Evolutionary conservation across 2,113 vertebrate species (phyloP), one percentile per base, ranked within the genome.

Genomic region (Hepsetus odoe): DNA sequence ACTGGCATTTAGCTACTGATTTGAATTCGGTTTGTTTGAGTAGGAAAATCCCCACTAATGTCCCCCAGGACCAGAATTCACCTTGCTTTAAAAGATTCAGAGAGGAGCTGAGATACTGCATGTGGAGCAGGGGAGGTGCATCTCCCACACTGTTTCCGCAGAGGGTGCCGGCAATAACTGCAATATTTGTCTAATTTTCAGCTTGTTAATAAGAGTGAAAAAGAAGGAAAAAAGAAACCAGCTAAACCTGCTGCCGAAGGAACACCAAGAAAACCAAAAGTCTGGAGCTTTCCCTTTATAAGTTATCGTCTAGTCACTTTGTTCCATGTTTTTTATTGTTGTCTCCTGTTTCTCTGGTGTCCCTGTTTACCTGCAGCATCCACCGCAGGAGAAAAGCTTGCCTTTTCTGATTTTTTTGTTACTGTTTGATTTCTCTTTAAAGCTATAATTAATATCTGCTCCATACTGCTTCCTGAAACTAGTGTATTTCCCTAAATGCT

Each of bases 171-270:
- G 81, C 87, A 86, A 76, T 91, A 91, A 91, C 86, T 74, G 81
- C 84, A 84, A 85, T 85, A 82, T 92, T 77, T 92, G 87, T 92
- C 90, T 92, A 87, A 92, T 90, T 86, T 71, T 85, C 92, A 92
- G 91, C 90, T 88, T 85, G 72, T 91, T 88, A 86, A 82, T 90
- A 92, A 92, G 86, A 89, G 88, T 75, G 86, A 91, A 82, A 87
- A 79, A 88, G 80, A 82, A 65, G 66, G 68, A 42, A 88, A 82
- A 91, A 89, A 86, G 79, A 75, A 77, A 84, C 79, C 91, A 20
- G 82, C 85, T 51, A 75, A 77, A 84, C 76, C 91, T n/a, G 82
- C 85, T 46, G 81, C 82, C 28, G 89, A 91, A 14, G 84, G 82
- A 69, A 76, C 7, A 6, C 82, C 84, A 13, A 87, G 85, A 83